Percentiles rank a stretch among this genome's conserved stretches.
Evolutionary conservation across 2,888 invertebrate genomes (phyloP).

Genomic region (Perizoma affinitatum): DNA sequence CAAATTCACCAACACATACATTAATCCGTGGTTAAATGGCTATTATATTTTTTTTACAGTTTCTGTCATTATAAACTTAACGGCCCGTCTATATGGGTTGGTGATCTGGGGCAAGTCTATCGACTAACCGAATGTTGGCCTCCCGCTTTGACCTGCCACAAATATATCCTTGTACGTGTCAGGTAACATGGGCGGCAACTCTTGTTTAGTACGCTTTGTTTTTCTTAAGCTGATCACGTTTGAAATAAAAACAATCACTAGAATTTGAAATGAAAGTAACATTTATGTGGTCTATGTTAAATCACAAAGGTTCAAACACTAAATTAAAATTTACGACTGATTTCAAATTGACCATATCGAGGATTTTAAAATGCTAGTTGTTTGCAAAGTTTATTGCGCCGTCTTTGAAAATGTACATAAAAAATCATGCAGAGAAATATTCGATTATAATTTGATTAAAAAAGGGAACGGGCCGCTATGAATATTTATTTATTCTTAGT

Average conservation of each 20-base stretch:
- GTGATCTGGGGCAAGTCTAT: not conserved
- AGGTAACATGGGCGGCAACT: constrained; percentile 25
- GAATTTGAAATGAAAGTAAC: constrained; percentile 9
- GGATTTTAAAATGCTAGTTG: constrained; percentile 22
- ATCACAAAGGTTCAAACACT: constrained; percentile 9
- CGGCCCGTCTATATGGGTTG: no score
- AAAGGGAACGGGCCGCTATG: not conserved
- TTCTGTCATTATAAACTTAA: no score
- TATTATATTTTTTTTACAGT: no score
- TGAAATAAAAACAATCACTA: not conserved
- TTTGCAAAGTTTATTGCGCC: constrained; percentile 22
- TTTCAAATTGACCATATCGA: constrained; percentile 27
- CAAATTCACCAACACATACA: not conserved
- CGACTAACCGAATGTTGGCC: constrained; percentile 51
- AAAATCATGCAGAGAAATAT: constrained; percentile 9
- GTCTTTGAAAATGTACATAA: constrained; percentile 24
- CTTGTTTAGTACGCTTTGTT: not conserved
- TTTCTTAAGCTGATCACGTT: constrained; percentile 1
- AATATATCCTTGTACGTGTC: constrained; percentile 51
- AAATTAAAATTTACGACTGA: constrained; percentile 19
- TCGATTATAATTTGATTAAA: constrained; percentile 1
- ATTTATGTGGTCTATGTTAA: constrained; percentile 1
- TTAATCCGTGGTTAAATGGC: no score
- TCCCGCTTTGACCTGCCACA: constrained; percentile 40
- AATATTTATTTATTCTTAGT: constrained; percentile 23